These are phyloP conservation scores for Megalopta genalis DNA, from an alignment of 1,140 invertebrate genomes.

Conservation along the genomic window DNA sequence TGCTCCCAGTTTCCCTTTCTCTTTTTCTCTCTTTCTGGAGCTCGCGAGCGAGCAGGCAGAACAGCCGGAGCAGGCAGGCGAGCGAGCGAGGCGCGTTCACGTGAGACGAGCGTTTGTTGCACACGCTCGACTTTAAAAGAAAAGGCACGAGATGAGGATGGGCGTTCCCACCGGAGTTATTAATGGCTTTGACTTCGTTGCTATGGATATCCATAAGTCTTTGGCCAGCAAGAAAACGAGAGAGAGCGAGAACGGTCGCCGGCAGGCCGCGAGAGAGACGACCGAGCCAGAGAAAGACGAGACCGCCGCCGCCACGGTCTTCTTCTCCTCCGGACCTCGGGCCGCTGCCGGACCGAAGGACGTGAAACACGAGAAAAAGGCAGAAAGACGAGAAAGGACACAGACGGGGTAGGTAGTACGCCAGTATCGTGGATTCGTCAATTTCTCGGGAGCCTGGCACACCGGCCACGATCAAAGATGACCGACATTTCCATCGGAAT, in stretches of 20 bases:
- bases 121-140: constrained; percentile 79
- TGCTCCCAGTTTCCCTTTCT: constrained; percentile 28
- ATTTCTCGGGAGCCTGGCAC: constrained; percentile 27
- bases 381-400: constrained; percentile 56
- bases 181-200: constrained; percentile 81
- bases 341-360: constrained; percentile 60
- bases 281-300: constrained; percentile 35
- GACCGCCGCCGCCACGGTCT: constrained; percentile 44
- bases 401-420: constrained; percentile 21
- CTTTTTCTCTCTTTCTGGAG: constrained; percentile 14
- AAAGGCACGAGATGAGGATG: constrained; percentile 79
- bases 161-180: constrained; percentile 79
- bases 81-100: constrained; percentile 49
- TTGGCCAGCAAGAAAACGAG: constrained; percentile 68
- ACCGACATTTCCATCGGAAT: neutral
- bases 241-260: constrained; percentile 17
- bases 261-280: constrained; percentile 4
- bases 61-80: neutral
- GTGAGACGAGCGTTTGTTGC: constrained; percentile 68
- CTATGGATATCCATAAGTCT: constrained; percentile 81
- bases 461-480: neutral
- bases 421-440: constrained; percentile 51
- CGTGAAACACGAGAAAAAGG: constrained; percentile 65
- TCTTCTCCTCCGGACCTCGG: constrained; percentile 52
- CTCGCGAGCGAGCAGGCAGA: neutral